Conservation (phyloP, 1,140 invertebrate species). For the Ceratosolen fusciceps region DNA sequence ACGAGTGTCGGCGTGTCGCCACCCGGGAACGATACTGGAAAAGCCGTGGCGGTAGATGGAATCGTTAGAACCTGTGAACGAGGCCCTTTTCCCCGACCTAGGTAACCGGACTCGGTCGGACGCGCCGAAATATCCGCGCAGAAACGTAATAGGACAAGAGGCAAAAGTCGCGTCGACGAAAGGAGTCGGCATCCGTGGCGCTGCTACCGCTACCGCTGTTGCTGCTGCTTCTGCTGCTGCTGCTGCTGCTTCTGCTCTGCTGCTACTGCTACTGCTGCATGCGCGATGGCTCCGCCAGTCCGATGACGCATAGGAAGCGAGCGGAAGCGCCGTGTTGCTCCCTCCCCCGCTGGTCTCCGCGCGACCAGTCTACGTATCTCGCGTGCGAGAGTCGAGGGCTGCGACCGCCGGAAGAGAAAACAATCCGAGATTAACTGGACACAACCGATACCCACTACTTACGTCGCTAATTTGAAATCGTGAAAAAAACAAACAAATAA, state of each 20-base stretch:
- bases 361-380: not conserved
- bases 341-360: too few relatives aligned
- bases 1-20: too few relatives aligned
- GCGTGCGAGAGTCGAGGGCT: not conserved
- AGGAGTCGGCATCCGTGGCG: not conserved
- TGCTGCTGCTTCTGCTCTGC: too few relatives aligned
- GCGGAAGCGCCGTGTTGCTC: not conserved
- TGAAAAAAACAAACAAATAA: not conserved
- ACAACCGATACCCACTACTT: not conserved
- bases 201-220: too few relatives aligned
- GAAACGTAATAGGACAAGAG: not conserved
- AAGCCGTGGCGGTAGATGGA: too few relatives aligned
- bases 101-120: too few relatives aligned
- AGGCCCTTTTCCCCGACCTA: too few relatives aligned
- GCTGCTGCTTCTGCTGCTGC: too few relatives aligned
- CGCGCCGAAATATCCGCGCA: not conserved
- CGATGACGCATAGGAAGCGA: conserved; percentile 22
- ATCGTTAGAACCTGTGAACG: too few relatives aligned
- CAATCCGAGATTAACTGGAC: conserved; percentile 3
- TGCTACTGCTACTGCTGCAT: too few relatives aligned
- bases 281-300: not conserved
- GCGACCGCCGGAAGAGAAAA: conserved; percentile 9
- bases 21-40: too few relatives aligned
- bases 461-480: not conserved
- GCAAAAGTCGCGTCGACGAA: not conserved